These are phyloP conservation scores for Lanistes nyassanus DNA, from an alignment of 1,140 invertebrate genomes.

Conservation along the genomic window DNA sequence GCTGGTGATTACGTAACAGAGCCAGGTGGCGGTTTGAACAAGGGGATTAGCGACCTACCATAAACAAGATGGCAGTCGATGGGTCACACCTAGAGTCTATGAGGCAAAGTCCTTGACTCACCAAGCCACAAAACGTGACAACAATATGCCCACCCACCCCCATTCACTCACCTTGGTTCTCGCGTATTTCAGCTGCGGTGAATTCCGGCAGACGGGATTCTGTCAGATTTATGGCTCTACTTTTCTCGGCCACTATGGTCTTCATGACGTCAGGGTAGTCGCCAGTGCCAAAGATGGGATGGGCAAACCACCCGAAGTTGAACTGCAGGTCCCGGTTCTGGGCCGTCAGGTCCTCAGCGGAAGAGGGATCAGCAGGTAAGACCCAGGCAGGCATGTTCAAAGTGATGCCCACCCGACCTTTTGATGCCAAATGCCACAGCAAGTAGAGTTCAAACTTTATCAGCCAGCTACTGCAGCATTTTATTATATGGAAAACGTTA, in stretches of 20 bases:
- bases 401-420: slow-evolving; percentile 46
- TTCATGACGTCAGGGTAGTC: slow-evolving; percentile 65
- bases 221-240: slow-evolving; percentile 36
- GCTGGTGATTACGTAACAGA: too few species aligned
- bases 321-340: slow-evolving; percentile 54
- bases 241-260: slow-evolving; percentile 46
- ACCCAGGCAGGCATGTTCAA: slow-evolving; percentile 39
- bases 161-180: slow-evolving; percentile 41
- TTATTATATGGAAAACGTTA: too few species aligned
- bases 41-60: too few species aligned
- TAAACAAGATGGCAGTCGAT: too few species aligned
- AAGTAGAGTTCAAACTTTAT: too few species aligned
- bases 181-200: slow-evolving; percentile 35
- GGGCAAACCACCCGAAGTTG: slow-evolving; percentile 61
- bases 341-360: slow-evolving; percentile 44
- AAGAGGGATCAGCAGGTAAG: slow-evolving; percentile 38
- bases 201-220: slow-evolving; percentile 49
- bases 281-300: slow-evolving; percentile 60
- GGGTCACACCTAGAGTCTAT: too few species aligned
- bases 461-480: too few species aligned
- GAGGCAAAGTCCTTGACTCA: too few species aligned
- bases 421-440: too few species aligned
- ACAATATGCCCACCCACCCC: background rate
- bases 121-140: background rate
- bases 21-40: too few species aligned